A percentile compares a stretch with the other conserved stretches of the same genome.
phyloP scores from a whole-genome alignment of 2,888 invertebrate species.

The Aporophyla nigra region DNA sequence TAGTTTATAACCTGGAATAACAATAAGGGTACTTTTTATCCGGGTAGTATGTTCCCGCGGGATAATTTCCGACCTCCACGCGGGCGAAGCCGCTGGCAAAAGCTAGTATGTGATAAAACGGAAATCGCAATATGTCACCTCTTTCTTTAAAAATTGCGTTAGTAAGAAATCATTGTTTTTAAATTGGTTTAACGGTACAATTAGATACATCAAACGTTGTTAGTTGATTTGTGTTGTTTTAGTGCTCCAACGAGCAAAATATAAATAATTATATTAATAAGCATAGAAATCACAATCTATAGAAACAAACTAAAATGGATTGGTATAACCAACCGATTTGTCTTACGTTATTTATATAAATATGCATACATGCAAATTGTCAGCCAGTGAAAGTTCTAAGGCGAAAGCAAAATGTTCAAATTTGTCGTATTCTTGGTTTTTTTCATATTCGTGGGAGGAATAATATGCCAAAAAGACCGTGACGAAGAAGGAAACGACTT shows the following conservation, averaged over 20 bases:
- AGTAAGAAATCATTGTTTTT: not conserved
- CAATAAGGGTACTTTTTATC: too few species aligned
- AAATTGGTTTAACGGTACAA: not conserved
- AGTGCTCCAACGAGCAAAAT: not conserved
- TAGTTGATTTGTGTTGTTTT: not conserved
- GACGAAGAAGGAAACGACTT: not conserved
- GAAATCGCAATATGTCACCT: not conserved
- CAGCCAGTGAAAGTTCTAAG: not conserved
- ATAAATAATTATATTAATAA: not conserved
- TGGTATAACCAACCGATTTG: not conserved
- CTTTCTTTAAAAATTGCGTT: not conserved
- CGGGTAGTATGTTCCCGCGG: too few species aligned
- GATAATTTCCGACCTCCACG: too few species aligned
- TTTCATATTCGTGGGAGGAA: not conserved
- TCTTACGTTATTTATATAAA: not conserved
- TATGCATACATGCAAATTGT: not conserved
- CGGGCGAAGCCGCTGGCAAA: too few species aligned
- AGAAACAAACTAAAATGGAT: not conserved
- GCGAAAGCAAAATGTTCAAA: not conserved
- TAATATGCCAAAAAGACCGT: not conserved
- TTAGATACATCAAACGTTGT: not conserved
- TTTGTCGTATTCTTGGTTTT: not conserved
- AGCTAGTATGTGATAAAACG: not conserved
- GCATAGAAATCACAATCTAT: not conserved
- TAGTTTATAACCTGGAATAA: too few species aligned